phyloP scores from a whole-genome alignment of 2,113 vertebrate species.

The Oryzias woworae region DNA sequence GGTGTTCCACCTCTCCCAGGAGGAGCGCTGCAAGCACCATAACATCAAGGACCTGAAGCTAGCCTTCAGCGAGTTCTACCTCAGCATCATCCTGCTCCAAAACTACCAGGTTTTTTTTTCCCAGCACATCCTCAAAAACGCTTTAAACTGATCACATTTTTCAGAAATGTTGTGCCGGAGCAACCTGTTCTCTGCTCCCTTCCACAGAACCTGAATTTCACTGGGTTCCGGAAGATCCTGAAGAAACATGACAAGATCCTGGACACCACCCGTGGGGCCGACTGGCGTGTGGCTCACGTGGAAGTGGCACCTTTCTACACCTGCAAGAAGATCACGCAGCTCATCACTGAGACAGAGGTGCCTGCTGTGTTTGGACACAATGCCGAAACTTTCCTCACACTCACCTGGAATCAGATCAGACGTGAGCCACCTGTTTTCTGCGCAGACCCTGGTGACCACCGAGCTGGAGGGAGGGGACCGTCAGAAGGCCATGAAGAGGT shows the following conservation, averaged over 20 bases:
- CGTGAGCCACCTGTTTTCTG: background rate
- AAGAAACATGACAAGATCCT: constrained; percentile 99
- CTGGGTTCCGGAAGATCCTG: constrained; percentile 97
- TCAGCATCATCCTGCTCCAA: constrained; percentile 98
- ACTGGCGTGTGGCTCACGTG: constrained; percentile 96
- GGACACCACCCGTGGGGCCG: constrained; percentile 91
- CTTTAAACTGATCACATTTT: background rate
- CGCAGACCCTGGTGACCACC: constrained; percentile 90
- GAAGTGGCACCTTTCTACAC: constrained; percentile 98
- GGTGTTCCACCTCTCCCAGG: constrained; percentile 92
- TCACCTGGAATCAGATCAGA: background rate
- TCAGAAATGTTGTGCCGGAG: background rate
- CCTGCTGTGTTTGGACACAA: background rate
- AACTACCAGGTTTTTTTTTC: constrained; percentile 92
- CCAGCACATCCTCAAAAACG: background rate
- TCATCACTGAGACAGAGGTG: constrained; percentile 98
- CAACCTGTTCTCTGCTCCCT: background rate
- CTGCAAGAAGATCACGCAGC: constrained; percentile 98
- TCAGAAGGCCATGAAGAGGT: constrained; percentile 97
- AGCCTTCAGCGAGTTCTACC: constrained; percentile 99
- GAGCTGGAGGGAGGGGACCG: constrained; percentile 97
- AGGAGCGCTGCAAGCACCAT: constrained; percentile 94
- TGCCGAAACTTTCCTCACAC: no score
- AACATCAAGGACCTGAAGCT: constrained; percentile 98
- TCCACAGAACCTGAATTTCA: constrained; percentile 97